Evolutionary conservation across 2,113 vertebrate species (phyloP).

Genomic region (Pelecanoides urinatrix): DNA sequence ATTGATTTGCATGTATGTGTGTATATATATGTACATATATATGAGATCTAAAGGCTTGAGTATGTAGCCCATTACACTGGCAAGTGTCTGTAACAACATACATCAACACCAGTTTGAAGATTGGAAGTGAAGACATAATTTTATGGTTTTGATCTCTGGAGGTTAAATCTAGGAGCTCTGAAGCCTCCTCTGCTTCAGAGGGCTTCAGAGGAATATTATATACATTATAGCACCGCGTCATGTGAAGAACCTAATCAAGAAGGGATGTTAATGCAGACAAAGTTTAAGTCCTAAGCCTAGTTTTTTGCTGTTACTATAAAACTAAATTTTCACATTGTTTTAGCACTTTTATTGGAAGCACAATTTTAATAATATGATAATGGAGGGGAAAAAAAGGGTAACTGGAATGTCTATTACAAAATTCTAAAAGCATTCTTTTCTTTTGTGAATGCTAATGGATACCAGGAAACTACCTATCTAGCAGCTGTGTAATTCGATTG

Average conservation of each 20-base stretch:
- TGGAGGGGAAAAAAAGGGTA: neutral
- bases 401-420: neutral
- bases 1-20: no score
- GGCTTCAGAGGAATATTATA: neutral
- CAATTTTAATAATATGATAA: neutral
- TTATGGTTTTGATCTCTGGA: neutral
- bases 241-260: neutral
- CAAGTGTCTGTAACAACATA: neutral
- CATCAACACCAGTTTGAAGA: neutral
- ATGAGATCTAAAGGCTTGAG: neutral
- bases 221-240: neutral
- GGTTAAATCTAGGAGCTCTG: neutral
- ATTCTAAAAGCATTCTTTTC: neutral
- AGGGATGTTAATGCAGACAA: neutral
- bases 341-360: neutral
- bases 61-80: no score
- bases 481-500: constrained; percentile 29
- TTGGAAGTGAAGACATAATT: neutral
- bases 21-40: neutral
- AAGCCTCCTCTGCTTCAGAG: neutral
- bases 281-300: neutral
- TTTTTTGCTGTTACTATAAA: neutral
- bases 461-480: neutral
- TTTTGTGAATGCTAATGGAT: neutral
- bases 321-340: neutral